These are phyloP conservation scores for Gyrodactylus bullatarudis DNA, from an alignment of 1,140 invertebrate genomes.

Conservation along the genomic window DNA sequence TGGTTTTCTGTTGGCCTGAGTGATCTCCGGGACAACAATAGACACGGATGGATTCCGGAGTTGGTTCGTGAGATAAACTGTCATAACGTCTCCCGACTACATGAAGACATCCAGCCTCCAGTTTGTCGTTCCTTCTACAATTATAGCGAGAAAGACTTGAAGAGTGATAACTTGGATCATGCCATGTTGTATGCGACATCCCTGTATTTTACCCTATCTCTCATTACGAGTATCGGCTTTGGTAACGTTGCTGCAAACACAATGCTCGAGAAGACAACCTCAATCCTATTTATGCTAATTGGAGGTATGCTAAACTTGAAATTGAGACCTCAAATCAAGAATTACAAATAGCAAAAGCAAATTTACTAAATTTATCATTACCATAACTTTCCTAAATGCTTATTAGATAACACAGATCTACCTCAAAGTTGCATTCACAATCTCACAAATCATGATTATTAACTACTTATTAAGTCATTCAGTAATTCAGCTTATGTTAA, in stretches of 20 bases:
- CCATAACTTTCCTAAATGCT: too few relatives aligned
- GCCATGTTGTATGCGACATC: conserved; percentile 46
- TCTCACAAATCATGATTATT: too few relatives aligned
- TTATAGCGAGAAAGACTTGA: not conserved
- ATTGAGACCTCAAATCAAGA: too few relatives aligned
- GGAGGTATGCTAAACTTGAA: conserved; percentile 40
- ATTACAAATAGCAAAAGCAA: too few relatives aligned
- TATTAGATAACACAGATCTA: too few relatives aligned
- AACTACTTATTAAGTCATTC: too few relatives aligned
- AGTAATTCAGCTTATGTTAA: too few relatives aligned
- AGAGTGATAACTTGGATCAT: not conserved
- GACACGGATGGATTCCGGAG: conserved; percentile 13
- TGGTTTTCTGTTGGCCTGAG: conserved; percentile 33
- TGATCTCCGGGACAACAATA: conserved; percentile 14
- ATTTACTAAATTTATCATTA: too few relatives aligned
- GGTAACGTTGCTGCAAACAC: conserved; percentile 95
- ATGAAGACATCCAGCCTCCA: conserved; percentile 8
- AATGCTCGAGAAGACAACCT: conserved; percentile 81
- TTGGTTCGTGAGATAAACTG: not conserved
- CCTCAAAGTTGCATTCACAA: too few relatives aligned
- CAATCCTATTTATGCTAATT: conserved; percentile 90
- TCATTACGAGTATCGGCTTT: conserved; percentile 97
- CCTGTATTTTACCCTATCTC: conserved; percentile 95
- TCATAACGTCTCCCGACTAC: conserved; percentile 13
- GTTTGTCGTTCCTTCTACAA: not conserved